Conservation (phyloP, 2,113 vertebrate species). For the Numida meleagris region DNA sequence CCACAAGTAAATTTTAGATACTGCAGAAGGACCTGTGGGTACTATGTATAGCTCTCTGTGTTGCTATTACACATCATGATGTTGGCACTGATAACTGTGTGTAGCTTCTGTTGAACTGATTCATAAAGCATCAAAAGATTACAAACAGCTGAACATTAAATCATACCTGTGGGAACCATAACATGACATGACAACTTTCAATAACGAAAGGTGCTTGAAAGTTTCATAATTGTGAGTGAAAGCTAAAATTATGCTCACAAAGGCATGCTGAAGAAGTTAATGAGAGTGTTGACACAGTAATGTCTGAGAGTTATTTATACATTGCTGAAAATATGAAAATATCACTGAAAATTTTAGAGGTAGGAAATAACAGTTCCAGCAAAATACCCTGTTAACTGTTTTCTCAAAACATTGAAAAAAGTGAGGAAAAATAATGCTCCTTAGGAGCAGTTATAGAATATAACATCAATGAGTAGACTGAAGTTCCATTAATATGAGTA, state of each 20-base stretch:
- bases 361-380: not conserved
- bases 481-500: not conserved
- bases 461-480: not conserved
- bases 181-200: not conserved
- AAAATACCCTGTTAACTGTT: not conserved
- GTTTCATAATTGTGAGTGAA: constrained; percentile 6
- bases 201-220: not conserved
- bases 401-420: constrained; percentile 28
- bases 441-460: not conserved
- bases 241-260: not conserved
- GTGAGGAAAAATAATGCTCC: not conserved
- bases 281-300: not conserved
- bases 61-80: not conserved
- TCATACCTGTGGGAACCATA: not conserved
- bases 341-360: not conserved
- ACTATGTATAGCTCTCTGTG: not conserved
- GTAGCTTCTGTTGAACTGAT: not conserved
- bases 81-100: not conserved
- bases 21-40: not conserved
- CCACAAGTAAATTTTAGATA: not conserved
- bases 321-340: not conserved
- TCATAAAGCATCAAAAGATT: not conserved
- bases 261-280: not conserved
- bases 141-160: not conserved
- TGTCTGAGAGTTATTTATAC: not conserved